Percentiles rank a stretch among this genome's conserved stretches.
These are phyloP conservation scores for Troides oblongomaculatus DNA, from an alignment of 2,888 invertebrate species.

Conservation along the genomic window DNA sequence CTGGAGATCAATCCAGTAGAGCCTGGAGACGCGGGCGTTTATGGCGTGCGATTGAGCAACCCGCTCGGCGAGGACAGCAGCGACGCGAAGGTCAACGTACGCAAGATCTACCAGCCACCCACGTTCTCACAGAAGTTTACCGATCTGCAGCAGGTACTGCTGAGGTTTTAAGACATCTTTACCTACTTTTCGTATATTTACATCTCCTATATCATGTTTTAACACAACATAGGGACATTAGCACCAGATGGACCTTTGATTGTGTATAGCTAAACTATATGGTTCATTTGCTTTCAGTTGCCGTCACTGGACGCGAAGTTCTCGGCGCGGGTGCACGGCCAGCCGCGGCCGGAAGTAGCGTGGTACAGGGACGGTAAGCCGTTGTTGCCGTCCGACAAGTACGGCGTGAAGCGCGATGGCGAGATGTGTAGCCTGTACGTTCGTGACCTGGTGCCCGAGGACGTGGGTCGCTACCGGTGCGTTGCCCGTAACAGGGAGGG, in stretches of 20 bases:
- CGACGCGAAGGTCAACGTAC: constrained; percentile 85
- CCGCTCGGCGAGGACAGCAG: constrained; percentile 87
- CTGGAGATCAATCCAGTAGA: constrained; percentile 86
- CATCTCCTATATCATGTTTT: no score
- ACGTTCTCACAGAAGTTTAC: constrained; percentile 85
- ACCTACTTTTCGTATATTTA: no score
- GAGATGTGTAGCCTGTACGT: constrained; percentile 89
- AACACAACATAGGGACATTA: no score
- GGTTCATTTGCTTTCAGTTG: constrained; percentile 62
- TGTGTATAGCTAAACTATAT: no score
- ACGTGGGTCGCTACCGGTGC: constrained; percentile 88
- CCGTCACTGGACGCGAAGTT: constrained; percentile 91
- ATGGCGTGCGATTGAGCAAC: constrained; percentile 87
- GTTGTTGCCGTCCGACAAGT: constrained; percentile 85
- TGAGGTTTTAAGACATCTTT: no score
- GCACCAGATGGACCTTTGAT: no score
- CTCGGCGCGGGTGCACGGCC: constrained; percentile 88
- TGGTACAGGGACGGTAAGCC: constrained; percentile 93
- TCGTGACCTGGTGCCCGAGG: constrained; percentile 82
- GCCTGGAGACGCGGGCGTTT: constrained; percentile 87
- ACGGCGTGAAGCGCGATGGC: constrained; percentile 86
- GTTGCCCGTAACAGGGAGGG: constrained; percentile 90
- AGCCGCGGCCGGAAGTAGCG: constrained; percentile 90
- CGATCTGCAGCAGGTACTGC: constrained; percentile 70
- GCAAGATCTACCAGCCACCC: constrained; percentile 90